phyloP scores from a whole-genome alignment of 30 jellyfish, hydroid and myxozoan species.

The Pseudorhiza aurosa region DNA sequence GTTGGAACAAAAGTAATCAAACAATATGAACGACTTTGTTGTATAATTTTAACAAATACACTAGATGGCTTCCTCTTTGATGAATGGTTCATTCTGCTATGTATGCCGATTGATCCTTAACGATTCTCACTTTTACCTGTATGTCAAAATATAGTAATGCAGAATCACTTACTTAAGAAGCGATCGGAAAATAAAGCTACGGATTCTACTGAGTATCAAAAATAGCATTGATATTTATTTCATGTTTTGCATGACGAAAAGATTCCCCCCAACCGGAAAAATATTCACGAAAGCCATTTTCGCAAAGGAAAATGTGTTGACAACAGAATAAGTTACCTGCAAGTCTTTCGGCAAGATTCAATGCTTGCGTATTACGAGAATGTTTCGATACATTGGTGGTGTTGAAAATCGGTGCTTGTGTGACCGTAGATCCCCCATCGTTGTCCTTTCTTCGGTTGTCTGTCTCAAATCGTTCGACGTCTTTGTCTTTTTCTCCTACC shows the following conservation, averaged over 20 bases:
- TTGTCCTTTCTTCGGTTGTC: neutral
- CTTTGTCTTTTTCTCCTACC: neutral
- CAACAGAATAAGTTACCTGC: slow-evolving; percentile 49
- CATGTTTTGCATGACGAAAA: no score
- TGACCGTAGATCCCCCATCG: neutral
- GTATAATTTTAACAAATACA: no score
- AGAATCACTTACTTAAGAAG: neutral
- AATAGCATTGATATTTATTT: no score
- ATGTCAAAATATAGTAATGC: neutral
- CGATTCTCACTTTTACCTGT: neutral
- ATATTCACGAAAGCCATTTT: neutral
- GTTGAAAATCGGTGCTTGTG: slow-evolving; percentile 6
- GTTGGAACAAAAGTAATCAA: no score
- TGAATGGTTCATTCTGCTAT: no score
- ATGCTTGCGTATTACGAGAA: slow-evolving; percentile 58
- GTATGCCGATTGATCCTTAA: no score
- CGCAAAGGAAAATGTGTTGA: neutral
- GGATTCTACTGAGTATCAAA: no score
- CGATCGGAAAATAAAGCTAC: no score
- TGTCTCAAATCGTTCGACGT: neutral
- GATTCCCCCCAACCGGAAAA: no score
- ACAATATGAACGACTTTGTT: no score
- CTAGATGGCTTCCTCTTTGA: no score
- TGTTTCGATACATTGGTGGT: neutral
- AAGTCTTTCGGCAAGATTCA: slow-evolving; percentile 77